phyloP scores from a whole-genome alignment of 2,113 vertebrate genomes.

The Sapajus apella region DNA sequence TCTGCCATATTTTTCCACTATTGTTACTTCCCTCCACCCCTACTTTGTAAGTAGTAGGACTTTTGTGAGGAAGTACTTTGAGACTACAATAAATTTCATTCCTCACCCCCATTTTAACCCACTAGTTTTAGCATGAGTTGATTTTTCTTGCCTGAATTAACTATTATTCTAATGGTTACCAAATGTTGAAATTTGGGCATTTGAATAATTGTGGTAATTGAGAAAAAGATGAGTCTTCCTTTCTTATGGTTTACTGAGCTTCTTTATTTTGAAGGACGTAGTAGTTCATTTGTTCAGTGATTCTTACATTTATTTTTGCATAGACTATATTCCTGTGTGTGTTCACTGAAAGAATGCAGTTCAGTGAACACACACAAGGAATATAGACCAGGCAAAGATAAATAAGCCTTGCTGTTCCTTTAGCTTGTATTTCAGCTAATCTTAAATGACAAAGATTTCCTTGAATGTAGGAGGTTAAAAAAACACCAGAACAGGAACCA shows the following conservation, averaged over 20 bases:
- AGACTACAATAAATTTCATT: neutral
- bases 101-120: neutral
- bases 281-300: neutral
- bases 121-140: neutral
- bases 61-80: neutral
- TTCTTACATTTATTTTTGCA: neutral
- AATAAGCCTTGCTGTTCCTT: neutral
- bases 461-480: neutral
- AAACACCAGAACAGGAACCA: neutral
- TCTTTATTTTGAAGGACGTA: neutral
- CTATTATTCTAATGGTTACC: neutral
- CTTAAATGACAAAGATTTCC: neutral
- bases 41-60: neutral
- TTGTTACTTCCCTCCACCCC: neutral
- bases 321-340: neutral
- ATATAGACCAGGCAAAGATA: too few species aligned
- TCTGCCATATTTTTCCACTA: neutral
- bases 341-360: neutral
- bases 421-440: neutral
- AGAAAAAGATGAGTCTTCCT: neutral
- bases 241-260: neutral
- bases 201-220: neutral
- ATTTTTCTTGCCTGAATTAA: neutral
- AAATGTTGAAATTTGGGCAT: neutral
- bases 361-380: too few species aligned